Evolutionary conservation across 2,888 invertebrate species (phyloP).

Genomic region (Spilosoma lubricipeda): DNA sequence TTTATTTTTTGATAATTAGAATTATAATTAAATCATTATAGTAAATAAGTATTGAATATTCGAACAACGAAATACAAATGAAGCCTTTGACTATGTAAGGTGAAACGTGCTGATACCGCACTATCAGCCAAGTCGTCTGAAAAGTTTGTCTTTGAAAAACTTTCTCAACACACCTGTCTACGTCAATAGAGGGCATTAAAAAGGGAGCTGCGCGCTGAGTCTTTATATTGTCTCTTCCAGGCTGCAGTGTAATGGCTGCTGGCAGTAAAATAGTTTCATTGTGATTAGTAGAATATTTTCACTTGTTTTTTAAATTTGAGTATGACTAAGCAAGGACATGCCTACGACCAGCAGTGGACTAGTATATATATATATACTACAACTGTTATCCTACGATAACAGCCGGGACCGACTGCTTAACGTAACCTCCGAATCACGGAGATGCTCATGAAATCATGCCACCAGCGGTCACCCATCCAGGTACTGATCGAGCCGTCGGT

Average conservation of each 20-base stretch:
- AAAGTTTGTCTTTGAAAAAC: slow-evolving; percentile 80
- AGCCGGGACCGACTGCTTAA: too few species aligned
- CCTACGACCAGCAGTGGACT: too few species aligned
- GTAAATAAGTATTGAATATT: too few species aligned
- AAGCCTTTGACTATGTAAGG: slow-evolving; percentile 36
- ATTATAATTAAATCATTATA: too few species aligned
- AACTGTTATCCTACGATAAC: too few species aligned
- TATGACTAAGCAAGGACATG: background rate
- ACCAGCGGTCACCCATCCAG: too few species aligned
- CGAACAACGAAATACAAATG: slow-evolving; percentile 36
- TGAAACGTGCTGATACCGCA: slow-evolving; percentile 45
- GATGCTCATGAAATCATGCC: too few species aligned
- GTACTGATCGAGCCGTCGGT: too few species aligned
- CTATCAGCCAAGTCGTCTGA: slow-evolving; percentile 62
- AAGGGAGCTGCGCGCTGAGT: slow-evolving; percentile 59
- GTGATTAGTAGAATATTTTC: slow-evolving; percentile 1
- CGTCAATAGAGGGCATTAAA: slow-evolving; percentile 66
- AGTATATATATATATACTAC: too few species aligned
- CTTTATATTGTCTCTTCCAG: slow-evolving; percentile 43
- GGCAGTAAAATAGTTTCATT: slow-evolving; percentile 18
- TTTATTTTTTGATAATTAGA: background rate
- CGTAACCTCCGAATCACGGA: too few species aligned
- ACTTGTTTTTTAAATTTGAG: background rate
- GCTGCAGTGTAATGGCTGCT: slow-evolving; percentile 21
- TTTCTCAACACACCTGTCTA: slow-evolving; percentile 70